Evolutionary conservation across 2,888 invertebrate species (phyloP).

Genomic region (Cheilosia vulpina): DNA sequence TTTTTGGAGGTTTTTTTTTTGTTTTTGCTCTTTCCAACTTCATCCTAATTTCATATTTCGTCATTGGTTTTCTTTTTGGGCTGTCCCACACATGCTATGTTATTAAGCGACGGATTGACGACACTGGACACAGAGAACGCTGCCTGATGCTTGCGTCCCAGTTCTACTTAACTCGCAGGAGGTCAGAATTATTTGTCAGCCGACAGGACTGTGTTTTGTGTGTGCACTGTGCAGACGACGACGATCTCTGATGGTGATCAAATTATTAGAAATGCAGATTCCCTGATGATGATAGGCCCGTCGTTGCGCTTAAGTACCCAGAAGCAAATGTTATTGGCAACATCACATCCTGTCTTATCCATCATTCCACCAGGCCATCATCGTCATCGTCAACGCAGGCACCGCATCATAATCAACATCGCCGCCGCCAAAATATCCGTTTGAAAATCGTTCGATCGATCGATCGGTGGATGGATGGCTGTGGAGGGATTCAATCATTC

Average conservation of each 20-base stretch:
- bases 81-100: slow-evolving; percentile 78
- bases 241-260: slow-evolving; percentile 62
- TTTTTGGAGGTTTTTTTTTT: slow-evolving; percentile 24
- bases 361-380: slow-evolving; percentile 79
- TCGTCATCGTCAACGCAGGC: slow-evolving; percentile 77
- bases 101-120: slow-evolving; percentile 83
- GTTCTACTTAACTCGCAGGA: slow-evolving; percentile 43
- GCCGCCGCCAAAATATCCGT: slow-evolving; percentile 71
- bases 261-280: slow-evolving; percentile 76
- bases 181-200: slow-evolving; percentile 74
- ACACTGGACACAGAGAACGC: slow-evolving; percentile 79
- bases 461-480: slow-evolving; percentile 35
- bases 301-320: slow-evolving; percentile 74
- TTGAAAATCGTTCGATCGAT: slow-evolving; percentile 51
- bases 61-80: slow-evolving; percentile 72
- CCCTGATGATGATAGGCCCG: slow-evolving; percentile 72
- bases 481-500: slow-evolving; percentile 81
- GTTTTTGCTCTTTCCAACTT: slow-evolving; percentile 12
- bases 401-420: slow-evolving; percentile 70
- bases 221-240: not conserved
- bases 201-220: not conserved
- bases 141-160: slow-evolving; percentile 32
- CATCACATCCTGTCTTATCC: slow-evolving; percentile 75
- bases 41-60: slow-evolving; percentile 82
- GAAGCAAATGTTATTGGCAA: slow-evolving; percentile 75